A percentile compares a stretch with the other conserved stretches of the same genome.
These are phyloP conservation scores for Melitaea cinxia DNA, from an alignment of 1,140 invertebrate species.

Conservation along the genomic window DNA sequence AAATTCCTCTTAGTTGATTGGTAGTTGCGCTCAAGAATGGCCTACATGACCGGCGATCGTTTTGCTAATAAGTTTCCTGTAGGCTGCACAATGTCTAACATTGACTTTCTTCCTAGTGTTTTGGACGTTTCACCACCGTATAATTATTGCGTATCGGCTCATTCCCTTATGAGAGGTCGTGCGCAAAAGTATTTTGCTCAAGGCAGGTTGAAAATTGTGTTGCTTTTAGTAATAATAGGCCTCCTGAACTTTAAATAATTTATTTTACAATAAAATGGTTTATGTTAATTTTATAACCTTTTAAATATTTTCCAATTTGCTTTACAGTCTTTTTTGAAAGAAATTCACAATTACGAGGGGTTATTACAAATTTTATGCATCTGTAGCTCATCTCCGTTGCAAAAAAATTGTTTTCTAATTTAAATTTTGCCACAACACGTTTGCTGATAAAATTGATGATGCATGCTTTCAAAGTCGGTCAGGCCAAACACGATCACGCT, in stretches of 20 bases:
- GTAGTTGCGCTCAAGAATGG: neutral
- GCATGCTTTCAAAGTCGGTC: conserved; percentile 38
- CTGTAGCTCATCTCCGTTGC: conserved; percentile 15
- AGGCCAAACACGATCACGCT: conserved; percentile 50
- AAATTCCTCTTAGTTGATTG: conserved; percentile 19
- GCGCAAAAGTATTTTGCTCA: conserved; percentile 38
- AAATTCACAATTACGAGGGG: neutral
- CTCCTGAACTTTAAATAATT: neutral
- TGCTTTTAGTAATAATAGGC: neutral
- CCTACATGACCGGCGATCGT: neutral
- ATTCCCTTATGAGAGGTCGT: conserved; percentile 29
- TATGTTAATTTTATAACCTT: neutral
- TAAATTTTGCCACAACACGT: conserved; percentile 33
- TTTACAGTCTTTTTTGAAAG: neutral
- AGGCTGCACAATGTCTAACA: conserved; percentile 15
- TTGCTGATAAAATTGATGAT: conserved; percentile 32
- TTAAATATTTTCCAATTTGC: neutral
- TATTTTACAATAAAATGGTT: neutral
- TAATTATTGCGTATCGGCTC: conserved; percentile 50
- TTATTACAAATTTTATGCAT: conserved; percentile 30
- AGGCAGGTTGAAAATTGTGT: conserved; percentile 31
- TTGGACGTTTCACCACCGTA: conserved; percentile 23
- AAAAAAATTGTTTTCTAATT: conserved; percentile 32
- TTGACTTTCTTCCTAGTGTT: conserved; percentile 25
- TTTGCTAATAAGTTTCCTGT: conserved; percentile 15